Base-by-base conservation (phyloP, 2,888 invertebrate genomes). In the Parnassius orleans region DNA sequence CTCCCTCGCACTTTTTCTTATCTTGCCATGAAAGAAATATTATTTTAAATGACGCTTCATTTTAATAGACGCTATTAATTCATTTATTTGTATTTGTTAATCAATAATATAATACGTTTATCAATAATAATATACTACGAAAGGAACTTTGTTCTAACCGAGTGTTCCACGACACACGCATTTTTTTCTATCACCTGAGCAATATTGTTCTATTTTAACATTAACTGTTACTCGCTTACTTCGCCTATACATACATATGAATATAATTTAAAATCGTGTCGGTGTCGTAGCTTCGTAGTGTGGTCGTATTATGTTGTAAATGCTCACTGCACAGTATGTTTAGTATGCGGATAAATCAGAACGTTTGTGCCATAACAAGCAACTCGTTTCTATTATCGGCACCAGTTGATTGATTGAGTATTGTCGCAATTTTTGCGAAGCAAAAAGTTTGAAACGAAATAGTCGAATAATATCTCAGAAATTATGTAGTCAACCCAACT, bases 311-410 rank as follows among this genome's bases (percentile, higher is more conserved):
- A n/a, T 54, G 14, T 15, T 48, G n/a, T 48, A 57, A 57, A 24
- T 10, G n/a, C 42, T 42, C n/a, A 47, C 47, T 19, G 12, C 42
- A 51, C 53, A 48, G 62, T 54, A 46, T 53, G 54, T 51, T 54
- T 54, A 50, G 44, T 46, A 63, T 55, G 63, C 63, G 64, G 59
- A 57, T 53, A 50, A 61, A 58, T 56, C 57, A 43, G 58, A 53
- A 52, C 64, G 56, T 52, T 56, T 61, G 53, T 55, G 66, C 66
- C 66, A 65, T 69, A 66, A 65, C 63, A 67, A 65, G 65, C 63
- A 68, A 69, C 68, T 53, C 58, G 66, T 58, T 58, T 58, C 54
- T 50, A 51, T 63, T 54, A 58, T 63, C 24, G 42, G 33, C 7
- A 33, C 33, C 33, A 33, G 33, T 33, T 33, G 33, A 33, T 33